A percentile compares a stretch with the other conserved stretches of the same genome.
Conservation (phyloP, 2,888 invertebrate species). For the Machimus atricapillus region DNA sequence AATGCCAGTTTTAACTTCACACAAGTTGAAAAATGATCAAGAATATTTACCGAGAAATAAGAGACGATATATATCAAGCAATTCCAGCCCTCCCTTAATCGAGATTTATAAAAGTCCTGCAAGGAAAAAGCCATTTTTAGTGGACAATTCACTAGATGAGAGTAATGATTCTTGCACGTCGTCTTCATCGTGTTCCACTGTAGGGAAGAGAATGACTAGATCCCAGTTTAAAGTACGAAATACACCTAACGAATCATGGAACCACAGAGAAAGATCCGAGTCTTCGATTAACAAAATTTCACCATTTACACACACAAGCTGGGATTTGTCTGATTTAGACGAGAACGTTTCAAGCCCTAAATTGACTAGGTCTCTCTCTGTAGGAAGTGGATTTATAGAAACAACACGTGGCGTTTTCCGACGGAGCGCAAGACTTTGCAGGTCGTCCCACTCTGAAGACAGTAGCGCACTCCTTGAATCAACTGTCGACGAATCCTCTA, state of each 20-base stretch:
- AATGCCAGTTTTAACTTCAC: background rate
- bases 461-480: background rate
- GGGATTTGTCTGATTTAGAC: background rate
- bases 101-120: background rate
- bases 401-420: background rate
- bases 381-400: background rate
- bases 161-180: background rate
- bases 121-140: background rate
- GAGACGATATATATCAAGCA: background rate
- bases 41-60: background rate
- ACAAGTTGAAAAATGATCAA: background rate
- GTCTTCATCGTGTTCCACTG: background rate
- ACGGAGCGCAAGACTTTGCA: background rate
- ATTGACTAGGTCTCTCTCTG: background rate
- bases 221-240: background rate
- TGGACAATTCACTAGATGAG: background rate
- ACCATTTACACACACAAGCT: background rate
- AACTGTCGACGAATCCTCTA: background rate
- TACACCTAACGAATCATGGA: background rate
- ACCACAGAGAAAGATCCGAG: background rate
- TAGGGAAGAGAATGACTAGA: background rate
- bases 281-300: background rate
- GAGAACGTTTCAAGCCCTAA: background rate
- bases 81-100: background rate
- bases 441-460: background rate